Base-by-base conservation (phyloP, 2,113 vertebrate species). In the Alectura lathami region DNA sequence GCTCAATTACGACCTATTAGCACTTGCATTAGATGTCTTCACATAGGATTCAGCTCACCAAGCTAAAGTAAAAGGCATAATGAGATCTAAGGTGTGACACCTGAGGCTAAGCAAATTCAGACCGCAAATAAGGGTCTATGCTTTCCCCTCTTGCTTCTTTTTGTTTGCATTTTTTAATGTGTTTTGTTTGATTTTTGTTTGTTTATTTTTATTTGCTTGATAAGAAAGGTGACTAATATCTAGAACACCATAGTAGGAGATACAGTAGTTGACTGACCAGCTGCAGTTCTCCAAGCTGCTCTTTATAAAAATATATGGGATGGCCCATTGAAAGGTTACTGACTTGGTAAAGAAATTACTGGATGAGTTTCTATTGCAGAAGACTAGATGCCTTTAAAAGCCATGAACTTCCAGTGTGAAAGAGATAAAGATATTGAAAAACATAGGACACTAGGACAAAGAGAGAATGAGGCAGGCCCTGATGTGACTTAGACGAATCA, bases 401-500 rank as follows among this genome's bases (percentile, higher is more conserved):
- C n/a, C n/a, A 56, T 26, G 7, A 88, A 67, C 9, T 29, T 26
- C 77, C 13, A 70, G 40, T 47, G 16, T n/a, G 11, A 67, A 53
- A n/a, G 34, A 74, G 34, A 45, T 38, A 67, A 83, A 69, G n/a
- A 48, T 72, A 40, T 7, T 76, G 77, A 54, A 91, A 83, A 76
- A 47, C 21, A 77, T 13, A 68, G 34, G 60, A 56, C 23, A 43
- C 54, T n/a, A 45, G 64, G 42, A 59, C 20, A 73, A 73, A 47
- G 5, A 69, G 54, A 78, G 66, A 86, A 88, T 15, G 47, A 88
- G 60, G 57, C 79, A 63, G 68, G 90, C 83, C 68, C 88, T 90
- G 83, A 81, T 68, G 62, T 60, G 64, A 69, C 86, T 88, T 59
- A 86, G 74, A 75, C 57, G 90, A 91, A 91, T 66, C 80, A 91